phyloP scores from a whole-genome alignment of 2,797 vertebrate genomes.

The Arnoldichthys spilopterus region DNA sequence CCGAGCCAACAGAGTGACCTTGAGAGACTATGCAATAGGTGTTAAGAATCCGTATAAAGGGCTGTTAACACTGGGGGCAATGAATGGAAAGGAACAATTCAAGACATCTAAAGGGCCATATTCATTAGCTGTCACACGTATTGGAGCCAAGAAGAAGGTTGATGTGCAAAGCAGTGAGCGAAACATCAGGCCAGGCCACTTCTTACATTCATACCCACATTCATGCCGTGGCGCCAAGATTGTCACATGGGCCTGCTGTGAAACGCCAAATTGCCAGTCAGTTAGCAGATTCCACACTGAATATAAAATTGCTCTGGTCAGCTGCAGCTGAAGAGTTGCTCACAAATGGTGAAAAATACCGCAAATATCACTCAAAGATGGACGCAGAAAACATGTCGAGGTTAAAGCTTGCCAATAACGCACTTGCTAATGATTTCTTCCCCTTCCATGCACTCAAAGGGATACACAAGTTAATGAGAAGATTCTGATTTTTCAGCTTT shows the following conservation, averaged over 20 bases:
- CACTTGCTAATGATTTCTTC: not conserved
- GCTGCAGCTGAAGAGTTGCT: conserved; percentile 2
- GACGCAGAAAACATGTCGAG: not conserved
- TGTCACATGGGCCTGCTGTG: conserved; percentile 34
- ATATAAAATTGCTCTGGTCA: conserved; percentile 25
- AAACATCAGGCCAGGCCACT: conserved; percentile 48
- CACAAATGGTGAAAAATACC: conserved; percentile 10
- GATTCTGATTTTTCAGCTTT: conserved; percentile 13
- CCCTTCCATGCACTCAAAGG: not conserved
- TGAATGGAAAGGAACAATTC: conserved; percentile 63
- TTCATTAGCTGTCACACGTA: conserved; percentile 61
- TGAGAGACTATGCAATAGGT: conserved; percentile 63
- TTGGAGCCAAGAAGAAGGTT: conserved; percentile 46
- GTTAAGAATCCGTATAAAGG: conserved; percentile 62
- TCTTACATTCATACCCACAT: conserved; percentile 28
- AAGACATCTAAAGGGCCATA: conserved; percentile 59
- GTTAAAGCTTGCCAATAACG: not conserved
- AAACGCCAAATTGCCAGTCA: conserved; percentile 16
- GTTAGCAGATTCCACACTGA: conserved; percentile 38
- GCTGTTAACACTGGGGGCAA: conserved; percentile 61
- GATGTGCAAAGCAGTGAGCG: conserved; percentile 50
- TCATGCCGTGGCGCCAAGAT: conserved; percentile 33
- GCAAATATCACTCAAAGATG: not conserved
- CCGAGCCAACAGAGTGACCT: conserved; percentile 59
- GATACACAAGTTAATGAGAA: conserved; percentile 15